Conservation (phyloP, 2,113 vertebrate species). For the Lota lota region DNA sequence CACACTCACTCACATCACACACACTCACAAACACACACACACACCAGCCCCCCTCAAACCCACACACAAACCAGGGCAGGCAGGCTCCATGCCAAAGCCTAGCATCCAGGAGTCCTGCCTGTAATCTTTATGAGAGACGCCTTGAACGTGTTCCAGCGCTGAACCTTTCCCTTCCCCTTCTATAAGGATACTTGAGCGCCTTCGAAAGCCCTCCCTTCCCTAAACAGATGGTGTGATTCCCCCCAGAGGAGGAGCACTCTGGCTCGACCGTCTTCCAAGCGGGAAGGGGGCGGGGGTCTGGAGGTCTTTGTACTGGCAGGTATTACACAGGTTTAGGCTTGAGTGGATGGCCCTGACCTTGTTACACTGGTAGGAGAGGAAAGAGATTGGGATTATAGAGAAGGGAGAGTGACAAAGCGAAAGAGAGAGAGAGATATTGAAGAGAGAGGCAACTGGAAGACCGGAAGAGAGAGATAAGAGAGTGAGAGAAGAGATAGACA, state of each 20-base stretch:
- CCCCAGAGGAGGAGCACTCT: slow-evolving; percentile 8
- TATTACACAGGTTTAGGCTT: slow-evolving; percentile 46
- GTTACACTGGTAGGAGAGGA: slow-evolving; percentile 17
- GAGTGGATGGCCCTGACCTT: slow-evolving; percentile 51
- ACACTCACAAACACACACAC: background rate
- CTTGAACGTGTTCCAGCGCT: no score
- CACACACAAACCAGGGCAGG: slow-evolving; percentile 9
- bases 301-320: slow-evolving; percentile 28
- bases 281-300: background rate
- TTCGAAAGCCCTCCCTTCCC: no score
- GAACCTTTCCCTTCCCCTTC: no score
- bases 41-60: background rate
- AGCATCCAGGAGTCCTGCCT: no score
- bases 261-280: slow-evolving; percentile 36
- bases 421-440: background rate
- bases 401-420: background rate
- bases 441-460: background rate
- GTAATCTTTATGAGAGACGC: background rate
- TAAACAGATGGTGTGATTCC: slow-evolving; percentile 44
- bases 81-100: background rate
- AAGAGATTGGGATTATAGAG: background rate
- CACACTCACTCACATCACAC: slow-evolving; percentile 1
- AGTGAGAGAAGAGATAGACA: slow-evolving; percentile 7
- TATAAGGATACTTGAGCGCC: no score
- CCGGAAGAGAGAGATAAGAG: background rate